These are phyloP conservation scores for Zosterops hypoxanthus DNA, from an alignment of 2,113 vertebrate species.

Conservation along the genomic window DNA sequence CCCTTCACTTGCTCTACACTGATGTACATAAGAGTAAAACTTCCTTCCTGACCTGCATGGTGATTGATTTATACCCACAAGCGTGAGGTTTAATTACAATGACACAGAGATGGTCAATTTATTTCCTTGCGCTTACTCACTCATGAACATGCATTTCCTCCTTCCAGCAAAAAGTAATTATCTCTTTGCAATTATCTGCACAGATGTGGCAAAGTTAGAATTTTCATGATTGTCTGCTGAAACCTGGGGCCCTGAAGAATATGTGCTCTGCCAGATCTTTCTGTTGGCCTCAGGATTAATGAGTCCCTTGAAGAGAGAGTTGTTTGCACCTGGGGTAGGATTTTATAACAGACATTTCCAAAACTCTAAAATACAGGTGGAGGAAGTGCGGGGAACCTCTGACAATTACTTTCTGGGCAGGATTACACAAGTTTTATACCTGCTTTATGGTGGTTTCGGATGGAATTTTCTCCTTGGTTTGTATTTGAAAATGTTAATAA, in stretches of 20 bases:
- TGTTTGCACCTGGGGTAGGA: not conserved
- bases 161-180: constrained; percentile 64
- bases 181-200: constrained; percentile 62
- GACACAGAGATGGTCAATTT: constrained; percentile 27
- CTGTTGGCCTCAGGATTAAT: constrained; percentile 10
- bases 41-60: constrained; percentile 10
- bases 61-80: constrained; percentile 36
- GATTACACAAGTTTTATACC: not conserved
- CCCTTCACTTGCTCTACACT: not conserved
- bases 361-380: not conserved
- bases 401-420: not conserved
- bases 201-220: constrained; percentile 47
- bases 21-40: not conserved
- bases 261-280: not conserved
- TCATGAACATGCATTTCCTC: constrained; percentile 20
- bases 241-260: constrained; percentile 3
- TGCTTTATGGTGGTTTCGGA: not conserved
- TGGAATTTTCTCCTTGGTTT: not conserved
- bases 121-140: constrained; percentile 32
- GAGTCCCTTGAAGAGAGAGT: not conserved
- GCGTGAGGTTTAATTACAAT: constrained; percentile 30
- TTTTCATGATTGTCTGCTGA: constrained; percentile 43
- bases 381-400: not conserved
- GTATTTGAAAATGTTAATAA: not conserved
- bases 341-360: not conserved